A percentile compares a stretch with the other conserved stretches of the same genome.
Evolutionary conservation across 1,140 invertebrate species (phyloP).

Genomic region (Cyrtorhinus lividipennis): DNA sequence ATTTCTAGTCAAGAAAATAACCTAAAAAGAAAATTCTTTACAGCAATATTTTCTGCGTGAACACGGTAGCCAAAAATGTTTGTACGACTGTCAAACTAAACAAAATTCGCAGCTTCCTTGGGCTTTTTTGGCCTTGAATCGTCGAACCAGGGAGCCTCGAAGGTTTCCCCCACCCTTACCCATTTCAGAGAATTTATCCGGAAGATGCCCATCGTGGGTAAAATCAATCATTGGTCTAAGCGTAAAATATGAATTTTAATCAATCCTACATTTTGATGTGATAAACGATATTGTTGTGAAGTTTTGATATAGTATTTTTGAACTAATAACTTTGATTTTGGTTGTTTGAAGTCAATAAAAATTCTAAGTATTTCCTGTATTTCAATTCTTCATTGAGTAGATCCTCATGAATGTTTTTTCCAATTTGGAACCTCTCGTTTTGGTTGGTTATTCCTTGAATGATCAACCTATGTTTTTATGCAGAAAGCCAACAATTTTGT

Average conservation of each 20-base stretch:
- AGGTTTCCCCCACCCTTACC: not conserved
- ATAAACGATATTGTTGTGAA: not conserved
- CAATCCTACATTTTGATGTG: conserved; percentile 4
- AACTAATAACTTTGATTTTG: conserved; percentile 1
- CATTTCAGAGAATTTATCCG: not conserved
- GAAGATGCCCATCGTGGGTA: not conserved
- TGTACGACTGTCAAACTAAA: too few species aligned
- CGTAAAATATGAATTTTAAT: not conserved
- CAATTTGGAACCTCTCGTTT: too few species aligned
- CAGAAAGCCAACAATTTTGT: too few species aligned
- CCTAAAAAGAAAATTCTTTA: not conserved
- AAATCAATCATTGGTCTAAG: not conserved
- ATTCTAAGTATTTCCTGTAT: not conserved
- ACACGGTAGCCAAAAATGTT: not conserved
- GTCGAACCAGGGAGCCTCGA: not conserved
- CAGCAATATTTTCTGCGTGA: not conserved
- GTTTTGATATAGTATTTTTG: conserved; percentile 7
- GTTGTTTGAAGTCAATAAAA: conserved; percentile 7
- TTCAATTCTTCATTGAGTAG: too few species aligned
- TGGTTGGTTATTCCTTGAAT: too few species aligned
- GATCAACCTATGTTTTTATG: too few species aligned
- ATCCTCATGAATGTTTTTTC: too few species aligned
- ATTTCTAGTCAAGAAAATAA: not conserved
- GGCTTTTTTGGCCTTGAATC: not conserved
- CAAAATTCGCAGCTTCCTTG: not conserved